These are phyloP conservation scores for Nothocercus nigrocapillus DNA, from an alignment of 2,113 vertebrate species.

Conservation along the genomic window DNA sequence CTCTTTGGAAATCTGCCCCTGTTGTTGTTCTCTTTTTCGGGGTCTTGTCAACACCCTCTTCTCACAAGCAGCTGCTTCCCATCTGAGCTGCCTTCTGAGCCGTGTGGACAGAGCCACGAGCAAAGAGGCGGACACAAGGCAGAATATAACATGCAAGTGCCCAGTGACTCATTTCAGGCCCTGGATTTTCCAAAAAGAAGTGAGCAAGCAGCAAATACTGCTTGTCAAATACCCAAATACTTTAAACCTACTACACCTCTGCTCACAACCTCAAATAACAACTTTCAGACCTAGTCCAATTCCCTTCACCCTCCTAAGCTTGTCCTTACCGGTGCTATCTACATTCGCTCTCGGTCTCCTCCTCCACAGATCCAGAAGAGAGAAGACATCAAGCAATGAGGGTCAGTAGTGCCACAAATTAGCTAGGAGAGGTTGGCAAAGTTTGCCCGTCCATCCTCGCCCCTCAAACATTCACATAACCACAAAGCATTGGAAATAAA, in stretches of 20 bases:
- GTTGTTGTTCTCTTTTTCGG: not conserved
- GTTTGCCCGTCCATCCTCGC: not conserved
- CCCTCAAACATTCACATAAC: not conserved
- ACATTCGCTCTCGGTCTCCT: not conserved
- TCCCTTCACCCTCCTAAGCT: not conserved
- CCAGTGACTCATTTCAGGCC: not conserved
- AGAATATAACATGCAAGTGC: not conserved
- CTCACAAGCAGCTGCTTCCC: conserved; percentile 23
- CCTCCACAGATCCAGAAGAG: not conserved
- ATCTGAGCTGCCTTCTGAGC: not conserved
- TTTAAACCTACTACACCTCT: not conserved
- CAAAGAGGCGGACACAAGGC: not conserved
- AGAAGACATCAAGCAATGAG: not conserved
- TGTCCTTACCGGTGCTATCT: not conserved
- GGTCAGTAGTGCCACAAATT: not conserved
- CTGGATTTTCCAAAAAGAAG: conserved; percentile 12
- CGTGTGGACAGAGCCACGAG: not conserved
- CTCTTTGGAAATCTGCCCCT: not conserved
- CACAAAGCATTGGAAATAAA: not conserved
- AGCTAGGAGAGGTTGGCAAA: not conserved
- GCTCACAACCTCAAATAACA: not conserved
- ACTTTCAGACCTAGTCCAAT: not conserved
- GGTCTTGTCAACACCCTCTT: not conserved
- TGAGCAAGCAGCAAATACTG: not conserved
- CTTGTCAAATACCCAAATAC: not conserved